These are phyloP conservation scores for Anoplophora glabripennis DNA, from an alignment of 1,140 invertebrate genomes.

Conservation along the genomic window DNA sequence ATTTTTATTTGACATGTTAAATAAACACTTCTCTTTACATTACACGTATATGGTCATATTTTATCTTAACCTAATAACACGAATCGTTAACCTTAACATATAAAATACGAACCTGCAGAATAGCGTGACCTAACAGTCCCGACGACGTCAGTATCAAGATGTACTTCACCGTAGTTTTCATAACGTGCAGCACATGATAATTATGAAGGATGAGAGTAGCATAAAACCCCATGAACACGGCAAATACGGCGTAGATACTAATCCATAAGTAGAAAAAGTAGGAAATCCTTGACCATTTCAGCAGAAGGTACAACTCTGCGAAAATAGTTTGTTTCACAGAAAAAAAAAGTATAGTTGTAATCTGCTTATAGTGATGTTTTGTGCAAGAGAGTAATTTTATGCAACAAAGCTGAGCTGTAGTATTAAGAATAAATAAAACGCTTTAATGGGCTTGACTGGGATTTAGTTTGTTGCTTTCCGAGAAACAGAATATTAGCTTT, in stretches of 20 bases:
- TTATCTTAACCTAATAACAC: background rate
- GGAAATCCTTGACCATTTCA: conserved; percentile 35
- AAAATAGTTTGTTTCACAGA: background rate
- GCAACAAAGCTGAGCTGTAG: no score
- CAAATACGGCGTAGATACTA: conserved; percentile 29
- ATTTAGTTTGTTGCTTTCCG: no score
- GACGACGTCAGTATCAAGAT: conserved; percentile 20
- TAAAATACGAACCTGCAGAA: conserved; percentile 34
- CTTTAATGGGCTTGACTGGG: no score
- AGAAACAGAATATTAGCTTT: no score
- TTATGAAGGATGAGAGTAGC: conserved; percentile 20
- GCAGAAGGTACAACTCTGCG: conserved; percentile 19
- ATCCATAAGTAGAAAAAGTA: conserved; percentile 36
- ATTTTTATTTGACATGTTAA: no score
- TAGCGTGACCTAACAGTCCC: conserved; percentile 34
- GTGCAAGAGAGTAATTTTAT: no score
- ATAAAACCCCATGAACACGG: conserved; percentile 30
- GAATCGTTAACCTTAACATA: background rate
- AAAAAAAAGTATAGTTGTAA: background rate
- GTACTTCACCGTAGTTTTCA: background rate
- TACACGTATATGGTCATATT: no score
- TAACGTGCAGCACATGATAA: conserved; percentile 1
- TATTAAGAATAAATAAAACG: no score
- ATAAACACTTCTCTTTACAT: no score
- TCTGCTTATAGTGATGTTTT: background rate